Evolutionary conservation across 2,113 vertebrate genomes (phyloP).

Genomic region (Laticauda colubrina): DNA sequence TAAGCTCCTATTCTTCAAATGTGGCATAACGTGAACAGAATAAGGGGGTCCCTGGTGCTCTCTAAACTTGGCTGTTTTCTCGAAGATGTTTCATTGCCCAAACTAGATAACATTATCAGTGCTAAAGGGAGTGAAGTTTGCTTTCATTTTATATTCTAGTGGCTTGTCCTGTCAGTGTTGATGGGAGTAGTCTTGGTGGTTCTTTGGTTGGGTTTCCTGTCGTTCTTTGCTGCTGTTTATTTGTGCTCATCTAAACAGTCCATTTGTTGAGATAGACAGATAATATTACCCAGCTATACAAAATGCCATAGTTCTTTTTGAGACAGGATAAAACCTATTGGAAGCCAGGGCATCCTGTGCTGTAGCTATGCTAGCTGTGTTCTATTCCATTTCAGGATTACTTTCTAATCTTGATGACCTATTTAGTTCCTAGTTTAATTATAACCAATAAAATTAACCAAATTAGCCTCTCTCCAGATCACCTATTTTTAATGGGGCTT

Average conservation of each 20-base stretch:
- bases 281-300: not conserved
- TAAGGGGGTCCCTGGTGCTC: not conserved
- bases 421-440: not conserved
- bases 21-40: not conserved
- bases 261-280: not conserved
- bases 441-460: not conserved
- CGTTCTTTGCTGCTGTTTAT: too few relatives aligned
- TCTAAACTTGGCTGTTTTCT: not conserved
- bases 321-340: not conserved
- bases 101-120: not conserved
- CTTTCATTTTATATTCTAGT: not conserved
- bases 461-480: not conserved
- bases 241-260: too few relatives aligned
- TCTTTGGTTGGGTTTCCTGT: not conserved
- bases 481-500: not conserved
- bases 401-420: not conserved
- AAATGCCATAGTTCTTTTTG: not conserved
- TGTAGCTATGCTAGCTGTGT: not conserved
- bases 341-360: not conserved
- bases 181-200: not conserved
- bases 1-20: not conserved
- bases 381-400: not conserved
- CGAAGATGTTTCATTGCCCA: not conserved
- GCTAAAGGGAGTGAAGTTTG: not conserved
- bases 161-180: not conserved